Base-by-base conservation (phyloP, 2,888 invertebrate species). In the Thereva nobilitata region DNA sequence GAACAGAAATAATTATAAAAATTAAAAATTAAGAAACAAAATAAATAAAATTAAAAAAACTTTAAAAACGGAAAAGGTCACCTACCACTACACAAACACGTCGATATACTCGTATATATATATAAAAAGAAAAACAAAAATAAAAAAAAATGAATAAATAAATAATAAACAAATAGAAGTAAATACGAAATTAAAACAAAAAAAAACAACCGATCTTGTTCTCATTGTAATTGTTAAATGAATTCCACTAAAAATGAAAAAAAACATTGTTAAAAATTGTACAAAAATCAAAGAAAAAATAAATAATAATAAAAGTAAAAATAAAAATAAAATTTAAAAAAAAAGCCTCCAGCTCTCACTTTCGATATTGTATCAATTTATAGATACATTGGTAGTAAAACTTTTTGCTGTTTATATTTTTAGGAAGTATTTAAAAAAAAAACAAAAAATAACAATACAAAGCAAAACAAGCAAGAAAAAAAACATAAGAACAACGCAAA, bases 381-480 rank as follows among this genome's bases (percentile, higher is more conserved):
- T 59, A 59, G 59, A 59, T 47, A 59, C 59, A 38, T 59, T 47
- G 41, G 59, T 59, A 59, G 47, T 40, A 47, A 23, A 23, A 23
- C 23, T 23, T 23, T 59, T 59, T 40, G 59, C 59, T 59, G 59
- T 59, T 59, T 47, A 59, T 47, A 59, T 59, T 59, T 59, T 59
- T 59, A 59, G 59, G 49, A 34, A 37, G 49, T 38, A 59, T 47
- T 59, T 45, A 49, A 45, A 49, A 59, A 38, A 59, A 12, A 10
- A 47, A 47, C 23, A 23, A 23, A 23, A 23, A 23, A 23, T 23
- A 23, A 23, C 1, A 23, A 23, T 2, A 23, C 23, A 23, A 23
- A 23, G 23, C 23, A 23, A 23, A 23, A 23, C 23, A 23, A 23
- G 23, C 23, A 23, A 23, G 2, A 1, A 23, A 23, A 23, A 23